Evolutionary conservation across 2,113 vertebrate species (phyloP).

Genomic region (Poicephalus meyeri): DNA sequence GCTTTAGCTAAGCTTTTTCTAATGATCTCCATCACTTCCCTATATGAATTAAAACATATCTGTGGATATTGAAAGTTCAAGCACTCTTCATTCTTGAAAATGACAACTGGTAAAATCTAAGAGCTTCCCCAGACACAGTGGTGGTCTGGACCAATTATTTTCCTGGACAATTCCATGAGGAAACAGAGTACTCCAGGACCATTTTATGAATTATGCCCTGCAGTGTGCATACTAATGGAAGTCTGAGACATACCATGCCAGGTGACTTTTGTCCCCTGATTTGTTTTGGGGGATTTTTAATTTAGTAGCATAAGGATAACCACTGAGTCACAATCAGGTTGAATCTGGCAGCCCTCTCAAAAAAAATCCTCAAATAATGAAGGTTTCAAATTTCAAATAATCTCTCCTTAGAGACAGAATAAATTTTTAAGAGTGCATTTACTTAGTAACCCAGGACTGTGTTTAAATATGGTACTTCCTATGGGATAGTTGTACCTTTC

Average conservation of each 20-base stretch:
- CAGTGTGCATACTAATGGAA: neutral
- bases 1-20: neutral
- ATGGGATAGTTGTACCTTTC: accelerated
- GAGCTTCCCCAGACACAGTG: neutral
- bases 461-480: neutral
- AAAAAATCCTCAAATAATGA: neutral
- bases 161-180: neutral
- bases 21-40: neutral
- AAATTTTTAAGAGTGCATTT: neutral
- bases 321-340: neutral
- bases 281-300: neutral
- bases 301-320: neutral
- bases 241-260: neutral
- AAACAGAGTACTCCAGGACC: neutral
- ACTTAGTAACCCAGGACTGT: neutral
- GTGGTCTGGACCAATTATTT: neutral
- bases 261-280: neutral
- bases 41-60: neutral
- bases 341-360: neutral
- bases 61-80: neutral
- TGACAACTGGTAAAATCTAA: neutral
- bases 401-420: neutral
- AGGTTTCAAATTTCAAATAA: neutral
- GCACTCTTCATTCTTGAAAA: neutral
- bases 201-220: neutral